Percentiles rank a stretch among this genome's conserved stretches.
phyloP scores from a whole-genome alignment of 2,888 invertebrate species.

The Ennomos fuscantarius region DNA sequence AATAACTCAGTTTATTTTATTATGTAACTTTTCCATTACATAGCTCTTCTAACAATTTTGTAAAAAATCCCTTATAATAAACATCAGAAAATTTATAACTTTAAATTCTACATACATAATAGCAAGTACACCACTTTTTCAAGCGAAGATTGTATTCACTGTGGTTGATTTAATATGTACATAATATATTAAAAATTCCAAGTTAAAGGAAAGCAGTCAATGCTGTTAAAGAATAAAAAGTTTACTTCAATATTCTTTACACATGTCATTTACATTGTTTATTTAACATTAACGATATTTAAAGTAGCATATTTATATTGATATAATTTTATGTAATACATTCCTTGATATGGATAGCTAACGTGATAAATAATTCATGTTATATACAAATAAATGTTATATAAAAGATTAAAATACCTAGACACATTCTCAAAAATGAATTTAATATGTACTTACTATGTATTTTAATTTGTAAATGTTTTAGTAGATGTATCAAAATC shows the following conservation, averaged over 20 bases:
- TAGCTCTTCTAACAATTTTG: conserved; percentile 58
- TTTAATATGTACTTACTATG: conserved; percentile 21
- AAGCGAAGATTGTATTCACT: conserved; percentile 36
- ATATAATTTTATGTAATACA: conserved; percentile 35
- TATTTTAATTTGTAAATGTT: conserved; percentile 22
- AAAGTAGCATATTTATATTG: conserved; percentile 33
- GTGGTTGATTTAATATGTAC: conserved; percentile 20
- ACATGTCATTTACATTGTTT: conserved; percentile 33
- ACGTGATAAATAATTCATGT: conserved; percentile 32
- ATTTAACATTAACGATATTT: conserved; percentile 31
- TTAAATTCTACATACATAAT: conserved; percentile 54
- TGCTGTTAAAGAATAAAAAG: conserved; percentile 18
- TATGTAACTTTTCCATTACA: conserved; percentile 61
- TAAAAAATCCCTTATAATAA: conserved; percentile 60
- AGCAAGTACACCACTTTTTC: conserved; percentile 51
- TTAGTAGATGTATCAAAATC: conserved; percentile 32
- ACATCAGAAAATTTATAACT: conserved; percentile 57
- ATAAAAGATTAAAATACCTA: conserved; percentile 35
- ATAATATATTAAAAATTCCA: conserved; percentile 40
- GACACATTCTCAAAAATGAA: conserved; percentile 39
- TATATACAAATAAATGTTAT: conserved; percentile 40
- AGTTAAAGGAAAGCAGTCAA: conserved; percentile 21
- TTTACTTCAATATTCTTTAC: conserved; percentile 26
- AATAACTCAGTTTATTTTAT: conserved; percentile 58
- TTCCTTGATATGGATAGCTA: conserved; percentile 44